A percentile compares a stretch with the other conserved stretches of the same genome.
Conservation (phyloP, 2,888 invertebrate genomes). For the Diarsia brunnea region DNA sequence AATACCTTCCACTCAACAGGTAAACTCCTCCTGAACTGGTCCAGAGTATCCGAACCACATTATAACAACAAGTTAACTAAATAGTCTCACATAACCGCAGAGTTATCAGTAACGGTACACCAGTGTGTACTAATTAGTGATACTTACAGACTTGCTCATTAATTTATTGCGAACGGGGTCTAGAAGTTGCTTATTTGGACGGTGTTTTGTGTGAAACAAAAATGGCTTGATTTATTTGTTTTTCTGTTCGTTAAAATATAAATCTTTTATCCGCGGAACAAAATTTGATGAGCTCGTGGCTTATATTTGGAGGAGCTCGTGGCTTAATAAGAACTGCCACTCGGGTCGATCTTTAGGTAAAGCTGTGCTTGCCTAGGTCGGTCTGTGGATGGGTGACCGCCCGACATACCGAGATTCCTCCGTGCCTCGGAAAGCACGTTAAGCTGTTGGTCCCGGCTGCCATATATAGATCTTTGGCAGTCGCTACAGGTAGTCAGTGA, state of each 20-base stretch:
- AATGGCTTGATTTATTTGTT: background rate
- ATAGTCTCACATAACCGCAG: conserved; percentile 28
- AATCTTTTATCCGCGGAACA: too few species aligned
- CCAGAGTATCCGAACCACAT: conserved; percentile 15
- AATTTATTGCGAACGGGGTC: conserved; percentile 37
- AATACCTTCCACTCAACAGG: background rate
- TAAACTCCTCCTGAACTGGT: background rate
- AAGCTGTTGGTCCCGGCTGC: too few species aligned
- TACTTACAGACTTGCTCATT: conserved; percentile 29
- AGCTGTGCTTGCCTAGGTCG: too few species aligned
- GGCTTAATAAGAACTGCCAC: too few species aligned
- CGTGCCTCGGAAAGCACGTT: too few species aligned
- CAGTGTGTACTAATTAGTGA: conserved; percentile 40
- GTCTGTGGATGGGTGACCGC: too few species aligned
- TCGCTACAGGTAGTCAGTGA: too few species aligned
- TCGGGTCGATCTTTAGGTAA: too few species aligned
- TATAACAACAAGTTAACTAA: conserved; percentile 39
- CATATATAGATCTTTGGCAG: too few species aligned
- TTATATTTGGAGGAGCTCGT: too few species aligned
- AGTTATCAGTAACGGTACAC: conserved; percentile 44
- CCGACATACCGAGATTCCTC: too few species aligned
- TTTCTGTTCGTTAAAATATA: background rate
- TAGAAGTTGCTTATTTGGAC: background rate
- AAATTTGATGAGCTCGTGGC: too few species aligned
- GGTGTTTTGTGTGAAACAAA: background rate